Evolutionary conservation across 1,140 invertebrate species (phyloP).

Genomic region (Dufourea novaeangliae): DNA sequence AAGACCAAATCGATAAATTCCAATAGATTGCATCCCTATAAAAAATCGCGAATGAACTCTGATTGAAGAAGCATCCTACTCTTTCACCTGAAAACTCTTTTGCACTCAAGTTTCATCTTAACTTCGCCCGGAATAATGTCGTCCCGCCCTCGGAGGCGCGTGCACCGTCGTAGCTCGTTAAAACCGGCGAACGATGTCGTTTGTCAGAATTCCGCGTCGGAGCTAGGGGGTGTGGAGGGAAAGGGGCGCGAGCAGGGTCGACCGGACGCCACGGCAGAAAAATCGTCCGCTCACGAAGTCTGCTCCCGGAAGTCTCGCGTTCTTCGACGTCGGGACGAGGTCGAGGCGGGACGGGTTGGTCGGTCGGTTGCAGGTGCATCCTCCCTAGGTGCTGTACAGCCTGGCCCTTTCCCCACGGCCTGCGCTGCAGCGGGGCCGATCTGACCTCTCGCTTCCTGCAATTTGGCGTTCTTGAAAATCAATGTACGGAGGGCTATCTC

Average conservation of each 20-base stretch:
- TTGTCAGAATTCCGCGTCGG: conserved; percentile 46
- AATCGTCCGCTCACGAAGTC: conserved; percentile 27
- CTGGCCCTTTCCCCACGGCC: conserved; percentile 57
- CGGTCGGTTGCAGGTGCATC: conserved; percentile 64
- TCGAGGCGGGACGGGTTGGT: conserved; percentile 39
- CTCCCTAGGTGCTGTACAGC: conserved; percentile 13
- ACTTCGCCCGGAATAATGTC: background rate
- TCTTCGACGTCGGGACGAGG: conserved; percentile 36
- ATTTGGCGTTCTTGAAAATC: conserved; percentile 75
- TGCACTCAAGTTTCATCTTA: too few species aligned
- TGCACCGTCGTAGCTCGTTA: conserved; percentile 38
- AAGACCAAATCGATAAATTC: too few species aligned
- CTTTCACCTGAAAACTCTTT: too few species aligned
- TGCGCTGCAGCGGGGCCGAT: conserved; percentile 38
- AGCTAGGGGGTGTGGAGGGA: too few species aligned
- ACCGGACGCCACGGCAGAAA: background rate
- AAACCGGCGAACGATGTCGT: conserved; percentile 29
- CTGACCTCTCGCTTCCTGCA: conserved; percentile 74
- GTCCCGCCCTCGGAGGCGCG: background rate
- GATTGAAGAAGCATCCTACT: too few species aligned
- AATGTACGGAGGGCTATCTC: conserved; percentile 67
- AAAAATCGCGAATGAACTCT: too few species aligned
- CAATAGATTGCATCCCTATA: too few species aligned
- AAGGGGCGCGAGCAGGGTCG: conserved; percentile 8
- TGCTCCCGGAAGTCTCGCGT: conserved; percentile 56